phyloP scores from a whole-genome alignment of 2,797 vertebrate species.

The Onychomys leucogaster region DNA sequence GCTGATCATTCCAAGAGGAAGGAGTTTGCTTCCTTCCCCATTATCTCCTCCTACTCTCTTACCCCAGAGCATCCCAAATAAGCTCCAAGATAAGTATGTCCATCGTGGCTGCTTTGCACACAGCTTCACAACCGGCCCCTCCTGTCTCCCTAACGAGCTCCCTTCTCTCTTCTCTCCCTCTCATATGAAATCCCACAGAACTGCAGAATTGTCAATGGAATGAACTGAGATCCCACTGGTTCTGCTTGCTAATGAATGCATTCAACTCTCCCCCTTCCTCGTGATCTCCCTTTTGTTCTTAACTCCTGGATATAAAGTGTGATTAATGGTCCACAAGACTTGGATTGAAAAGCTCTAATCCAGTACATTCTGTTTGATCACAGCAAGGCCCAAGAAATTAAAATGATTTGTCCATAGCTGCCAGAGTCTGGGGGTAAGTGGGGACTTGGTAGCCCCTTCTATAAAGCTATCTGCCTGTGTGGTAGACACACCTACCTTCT shows the following conservation, averaged over 20 bases:
- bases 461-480: neutral
- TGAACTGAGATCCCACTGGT: neutral
- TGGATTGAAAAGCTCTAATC: slow-evolving; percentile 49
- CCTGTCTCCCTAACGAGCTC: neutral
- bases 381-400: slow-evolving; percentile 32
- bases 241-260: neutral
- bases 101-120: neutral
- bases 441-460: neutral
- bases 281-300: neutral
- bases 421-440: neutral
- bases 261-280: neutral
- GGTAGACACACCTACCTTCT: neutral
- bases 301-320: slow-evolving; percentile 39
- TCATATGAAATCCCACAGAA: neutral
- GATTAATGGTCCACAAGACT: slow-evolving; percentile 41
- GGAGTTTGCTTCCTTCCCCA: neutral
- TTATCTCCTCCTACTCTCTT: neutral
- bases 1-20: neutral
- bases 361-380: slow-evolving; percentile 52
- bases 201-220: slow-evolving; percentile 16
- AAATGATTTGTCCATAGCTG: slow-evolving; percentile 16
- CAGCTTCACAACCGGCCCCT: neutral
- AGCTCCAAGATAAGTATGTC: neutral
- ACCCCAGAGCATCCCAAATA: neutral
- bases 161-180: neutral